Base-by-base conservation (phyloP, 2,113 vertebrate species). In the Sapayoa aenigma region DNA sequence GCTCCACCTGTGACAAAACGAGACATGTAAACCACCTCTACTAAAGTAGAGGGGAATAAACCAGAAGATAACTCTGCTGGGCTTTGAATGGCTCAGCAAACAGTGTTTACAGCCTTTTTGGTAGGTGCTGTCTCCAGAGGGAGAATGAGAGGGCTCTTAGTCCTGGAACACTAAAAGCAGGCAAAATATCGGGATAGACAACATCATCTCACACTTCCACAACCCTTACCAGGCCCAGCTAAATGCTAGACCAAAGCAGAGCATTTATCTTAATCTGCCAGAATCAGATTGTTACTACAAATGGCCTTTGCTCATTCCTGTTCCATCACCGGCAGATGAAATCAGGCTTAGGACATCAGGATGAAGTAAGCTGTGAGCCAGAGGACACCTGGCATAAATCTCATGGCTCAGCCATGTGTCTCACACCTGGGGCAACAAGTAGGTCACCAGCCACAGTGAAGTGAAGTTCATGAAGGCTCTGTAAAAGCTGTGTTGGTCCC, bases 171-270 rank as follows among this genome's bases (percentile, higher is more conserved):
- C 33, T 65, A 62, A 65, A 78, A 71, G 35, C 7, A 78, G 72
- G 14, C 27, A 75, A 89, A 92, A 66, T 46, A 55, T 13, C 4
- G 1, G 52, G 67, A 56, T 79, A 78, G 25, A 53, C n/a, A 76
- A 24, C 19, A 58, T 27, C 1, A 1, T 44, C 23, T 67, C 8
- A 0, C 31, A n/a, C 22, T 39, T 23, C 67, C 8, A 0, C 31
- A n/a, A 16, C 25, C 67, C 42, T 63, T 47, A 49, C 28, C 50
- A 55, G 35, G 20, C 63, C 44, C 37, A 50, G 24, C 31, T 39
- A 79, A 74, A 49, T 23, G 33, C 25, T 59, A 86, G 62, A 69
- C 31, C 21, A 44, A 78, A 53, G n/a, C 24, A 84, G 44, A 1
- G 2, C 12, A 16, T 42, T 78, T 39, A 49, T 25, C 46, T 67